A percentile compares a stretch with the other conserved stretches of the same genome.
Conservation (phyloP, 1,140 invertebrate genomes). For the Sarcophaga bullata region DNA sequence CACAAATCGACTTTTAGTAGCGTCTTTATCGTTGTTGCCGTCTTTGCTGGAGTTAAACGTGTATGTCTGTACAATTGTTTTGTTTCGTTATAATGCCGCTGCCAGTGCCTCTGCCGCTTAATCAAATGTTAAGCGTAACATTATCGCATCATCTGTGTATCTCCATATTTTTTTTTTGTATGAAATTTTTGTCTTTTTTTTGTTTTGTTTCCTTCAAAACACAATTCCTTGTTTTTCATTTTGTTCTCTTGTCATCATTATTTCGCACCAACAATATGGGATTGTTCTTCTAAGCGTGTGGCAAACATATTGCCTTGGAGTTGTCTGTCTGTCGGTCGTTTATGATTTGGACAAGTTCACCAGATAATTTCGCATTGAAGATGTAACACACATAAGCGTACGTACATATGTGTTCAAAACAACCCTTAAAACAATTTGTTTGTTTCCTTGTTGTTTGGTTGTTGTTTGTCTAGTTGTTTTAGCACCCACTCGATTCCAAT, state of each 20-base stretch:
- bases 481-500: slow-evolving; percentile 11
- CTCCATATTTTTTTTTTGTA: too few species aligned
- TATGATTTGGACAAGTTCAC: slow-evolving; percentile 10
- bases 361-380: slow-evolving; percentile 14
- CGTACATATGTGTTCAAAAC: neutral
- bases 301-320: neutral
- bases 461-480: neutral
- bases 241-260: slow-evolving; percentile 18
- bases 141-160: too few species aligned
- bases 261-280: slow-evolving; percentile 15
- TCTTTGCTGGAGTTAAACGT: too few species aligned
- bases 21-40: too few species aligned
- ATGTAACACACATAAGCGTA: neutral
- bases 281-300: slow-evolving; percentile 12
- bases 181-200: too few species aligned
- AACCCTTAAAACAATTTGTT: neutral
- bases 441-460: neutral
- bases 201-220: too few species aligned
- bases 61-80: too few species aligned
- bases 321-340: neutral
- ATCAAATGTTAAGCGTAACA: too few species aligned
- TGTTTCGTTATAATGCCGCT: too few species aligned
- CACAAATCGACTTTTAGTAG: too few species aligned
- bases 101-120: too few species aligned
- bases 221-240: too few species aligned